phyloP scores from a whole-genome alignment of 2,113 vertebrate genomes.

The Rattus rattus region DNA sequence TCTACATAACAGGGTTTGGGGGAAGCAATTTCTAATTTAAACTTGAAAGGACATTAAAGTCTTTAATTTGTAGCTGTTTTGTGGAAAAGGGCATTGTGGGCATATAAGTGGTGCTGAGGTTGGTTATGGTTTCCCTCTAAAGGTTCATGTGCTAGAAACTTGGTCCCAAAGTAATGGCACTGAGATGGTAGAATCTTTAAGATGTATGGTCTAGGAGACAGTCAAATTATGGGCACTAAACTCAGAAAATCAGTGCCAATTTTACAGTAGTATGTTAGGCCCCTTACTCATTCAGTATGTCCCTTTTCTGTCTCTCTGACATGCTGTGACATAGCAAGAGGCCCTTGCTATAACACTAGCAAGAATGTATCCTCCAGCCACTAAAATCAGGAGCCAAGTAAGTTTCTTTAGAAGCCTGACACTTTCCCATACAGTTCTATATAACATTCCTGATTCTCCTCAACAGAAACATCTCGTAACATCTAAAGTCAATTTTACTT shows the following conservation, averaged over 20 bases:
- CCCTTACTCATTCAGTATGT: no score
- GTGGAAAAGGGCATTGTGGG: neutral
- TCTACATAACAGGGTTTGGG: neutral
- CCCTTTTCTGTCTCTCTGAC: neutral
- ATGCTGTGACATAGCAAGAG: neutral
- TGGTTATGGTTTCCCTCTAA: neutral
- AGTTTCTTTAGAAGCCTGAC: neutral
- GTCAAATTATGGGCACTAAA: neutral
- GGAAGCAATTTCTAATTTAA: constrained; percentile 54
- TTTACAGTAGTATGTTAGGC: neutral
- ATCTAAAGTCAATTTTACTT: neutral
- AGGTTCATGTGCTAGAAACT: neutral
- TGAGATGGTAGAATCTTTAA: neutral
- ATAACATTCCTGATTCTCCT: neutral
- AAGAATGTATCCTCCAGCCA: neutral
- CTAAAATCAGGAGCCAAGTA: neutral
- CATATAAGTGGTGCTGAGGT: neutral
- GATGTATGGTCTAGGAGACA: no score
- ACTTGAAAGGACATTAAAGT: constrained; percentile 3
- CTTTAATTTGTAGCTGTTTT: neutral
- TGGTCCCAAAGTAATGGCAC: neutral
- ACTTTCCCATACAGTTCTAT: neutral
- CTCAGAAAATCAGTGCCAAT: neutral
- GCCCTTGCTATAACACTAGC: neutral
- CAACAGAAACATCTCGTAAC: neutral